A percentile compares a stretch with the other conserved stretches of the same genome.
phyloP scores from a whole-genome alignment of 2,888 invertebrate genomes.

The Leptopterna dolabrata region DNA sequence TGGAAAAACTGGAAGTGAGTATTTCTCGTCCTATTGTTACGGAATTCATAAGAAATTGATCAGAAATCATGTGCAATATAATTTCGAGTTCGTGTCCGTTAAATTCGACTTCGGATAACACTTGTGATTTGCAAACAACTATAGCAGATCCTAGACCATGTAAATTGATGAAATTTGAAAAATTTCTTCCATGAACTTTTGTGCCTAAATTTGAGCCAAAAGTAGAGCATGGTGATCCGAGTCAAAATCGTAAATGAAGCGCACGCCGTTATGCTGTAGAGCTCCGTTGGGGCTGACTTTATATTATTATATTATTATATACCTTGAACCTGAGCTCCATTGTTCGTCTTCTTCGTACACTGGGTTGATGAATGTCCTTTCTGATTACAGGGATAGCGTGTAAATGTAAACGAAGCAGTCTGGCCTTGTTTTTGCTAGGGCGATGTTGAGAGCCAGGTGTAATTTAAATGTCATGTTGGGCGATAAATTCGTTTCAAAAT shows the following conservation, averaged over 20 bases:
- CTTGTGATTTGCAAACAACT: neutral
- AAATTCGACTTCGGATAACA: neutral
- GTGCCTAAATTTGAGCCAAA: neutral
- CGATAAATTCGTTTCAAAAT: neutral
- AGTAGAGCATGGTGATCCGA: constrained; percentile 8
- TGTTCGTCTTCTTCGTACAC: neutral
- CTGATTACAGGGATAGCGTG: neutral
- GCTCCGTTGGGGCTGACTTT: neutral
- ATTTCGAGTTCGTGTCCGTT: too few species aligned
- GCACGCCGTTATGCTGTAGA: neutral
- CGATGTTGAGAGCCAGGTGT: too few species aligned
- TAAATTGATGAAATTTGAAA: neutral
- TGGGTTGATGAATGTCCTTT: neutral
- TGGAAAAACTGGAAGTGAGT: too few species aligned
- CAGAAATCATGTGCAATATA: too few species aligned
- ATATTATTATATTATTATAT: too few species aligned
- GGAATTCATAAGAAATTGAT: too few species aligned
- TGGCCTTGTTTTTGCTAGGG: neutral
- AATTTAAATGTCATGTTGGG: neutral
- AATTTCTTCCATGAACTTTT: neutral
- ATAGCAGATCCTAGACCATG: neutral
- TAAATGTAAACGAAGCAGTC: neutral
- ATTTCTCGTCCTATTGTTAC: too few species aligned
- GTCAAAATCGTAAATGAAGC: neutral
- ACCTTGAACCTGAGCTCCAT: neutral